Evolutionary conservation across 2,113 vertebrate species (phyloP).

Genomic region (Ceuthmochares aereus): DNA sequence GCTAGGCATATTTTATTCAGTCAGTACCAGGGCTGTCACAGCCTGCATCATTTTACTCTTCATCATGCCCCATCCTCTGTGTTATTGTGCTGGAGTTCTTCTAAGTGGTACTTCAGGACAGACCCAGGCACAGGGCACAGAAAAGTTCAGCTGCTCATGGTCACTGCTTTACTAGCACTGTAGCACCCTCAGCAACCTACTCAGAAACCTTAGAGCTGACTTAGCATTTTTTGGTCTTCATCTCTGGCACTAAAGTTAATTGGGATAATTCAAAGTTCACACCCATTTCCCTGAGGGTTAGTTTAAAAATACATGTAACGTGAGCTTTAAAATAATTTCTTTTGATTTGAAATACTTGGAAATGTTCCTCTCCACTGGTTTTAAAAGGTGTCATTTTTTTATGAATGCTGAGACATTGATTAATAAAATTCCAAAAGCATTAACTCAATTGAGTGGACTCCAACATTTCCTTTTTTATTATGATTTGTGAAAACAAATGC

Average conservation of each 20-base stretch:
- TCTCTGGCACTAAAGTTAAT: slow-evolving; percentile 66
- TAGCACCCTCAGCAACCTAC: neutral
- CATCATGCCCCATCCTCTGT: fast-evolving
- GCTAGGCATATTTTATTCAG: neutral
- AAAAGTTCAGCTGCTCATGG: neutral
- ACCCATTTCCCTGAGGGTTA: slow-evolving; percentile 58
- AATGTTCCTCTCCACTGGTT: slow-evolving; percentile 72
- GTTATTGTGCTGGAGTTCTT: neutral
- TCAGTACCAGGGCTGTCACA: neutral
- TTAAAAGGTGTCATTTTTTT: slow-evolving; percentile 81
- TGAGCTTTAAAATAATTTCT: slow-evolving; percentile 77
- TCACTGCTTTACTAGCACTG: neutral
- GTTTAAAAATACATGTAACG: slow-evolving; percentile 71
- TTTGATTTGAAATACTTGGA: slow-evolving; percentile 79
- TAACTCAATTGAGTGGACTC: slow-evolving; percentile 77
- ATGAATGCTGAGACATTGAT: slow-evolving; percentile 78
- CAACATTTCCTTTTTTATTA: slow-evolving; percentile 63
- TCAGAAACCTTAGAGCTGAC: slow-evolving; percentile 10
- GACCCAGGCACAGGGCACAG: neutral
- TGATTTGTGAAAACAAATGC: slow-evolving; percentile 72
- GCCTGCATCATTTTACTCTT: neutral
- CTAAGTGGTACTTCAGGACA: neutral
- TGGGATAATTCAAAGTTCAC: slow-evolving; percentile 77
- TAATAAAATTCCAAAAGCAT: slow-evolving; percentile 82
- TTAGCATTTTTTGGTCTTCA: slow-evolving; percentile 64